A percentile compares a stretch with the other conserved stretches of the same genome.
Conservation (phyloP, 2,113 vertebrate genomes). For the Polyodon spathula region DNA sequence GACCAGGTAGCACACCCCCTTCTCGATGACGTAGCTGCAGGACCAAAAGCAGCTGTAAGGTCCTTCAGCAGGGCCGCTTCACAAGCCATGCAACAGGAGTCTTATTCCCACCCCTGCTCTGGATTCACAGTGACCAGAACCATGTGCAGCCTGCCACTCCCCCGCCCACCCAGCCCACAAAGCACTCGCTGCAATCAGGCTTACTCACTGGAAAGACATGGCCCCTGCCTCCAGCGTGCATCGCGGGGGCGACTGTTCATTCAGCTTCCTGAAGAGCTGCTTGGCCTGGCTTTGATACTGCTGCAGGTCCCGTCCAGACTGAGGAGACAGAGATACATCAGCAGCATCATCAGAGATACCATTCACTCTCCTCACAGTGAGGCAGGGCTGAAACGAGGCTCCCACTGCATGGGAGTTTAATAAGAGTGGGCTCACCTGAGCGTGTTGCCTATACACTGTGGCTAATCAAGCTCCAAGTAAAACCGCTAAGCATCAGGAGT, state of each 20-base stretch:
- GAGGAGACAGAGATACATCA: conserved; percentile 13
- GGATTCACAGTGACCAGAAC: no score
- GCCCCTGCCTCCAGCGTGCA: conserved; percentile 90
- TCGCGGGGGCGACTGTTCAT: conserved; percentile 88
- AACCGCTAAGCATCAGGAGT: no score
- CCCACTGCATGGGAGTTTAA: no score
- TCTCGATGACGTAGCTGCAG: conserved; percentile 84
- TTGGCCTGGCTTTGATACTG: conserved; percentile 97
- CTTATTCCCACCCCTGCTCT: no score
- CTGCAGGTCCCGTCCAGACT: conserved; percentile 91
- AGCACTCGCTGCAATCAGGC: background rate
- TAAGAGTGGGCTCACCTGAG: no score
- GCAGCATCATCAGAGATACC: background rate
- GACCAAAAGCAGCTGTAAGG: background rate
- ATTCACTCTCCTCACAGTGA: background rate
- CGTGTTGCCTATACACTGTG: no score
- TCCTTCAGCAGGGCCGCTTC: no score
- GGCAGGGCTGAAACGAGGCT: no score
- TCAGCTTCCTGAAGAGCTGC: conserved; percentile 90
- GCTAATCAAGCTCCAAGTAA: no score
- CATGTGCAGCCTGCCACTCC: no score
- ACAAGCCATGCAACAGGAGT: no score
- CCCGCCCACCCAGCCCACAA: no score
- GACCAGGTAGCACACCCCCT: conserved; percentile 89
- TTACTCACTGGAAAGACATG: conserved; percentile 92